phyloP scores from a whole-genome alignment of 2,888 invertebrate species.

The Linyphia triangularis region DNA sequence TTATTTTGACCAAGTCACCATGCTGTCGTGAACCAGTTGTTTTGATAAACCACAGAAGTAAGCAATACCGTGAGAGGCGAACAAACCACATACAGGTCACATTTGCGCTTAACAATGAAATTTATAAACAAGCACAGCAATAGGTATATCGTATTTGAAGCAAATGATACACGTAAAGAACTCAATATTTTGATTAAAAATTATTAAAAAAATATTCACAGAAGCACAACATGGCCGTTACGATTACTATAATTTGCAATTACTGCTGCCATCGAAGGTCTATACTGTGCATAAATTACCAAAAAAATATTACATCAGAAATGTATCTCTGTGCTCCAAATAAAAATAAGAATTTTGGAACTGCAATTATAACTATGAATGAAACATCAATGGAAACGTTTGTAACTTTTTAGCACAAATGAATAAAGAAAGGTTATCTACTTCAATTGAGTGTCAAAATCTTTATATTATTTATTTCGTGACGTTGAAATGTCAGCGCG shows the following conservation, averaged over 20 bases:
- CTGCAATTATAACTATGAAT: background rate
- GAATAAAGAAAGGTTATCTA: background rate
- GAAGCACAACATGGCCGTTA: constrained; percentile 73
- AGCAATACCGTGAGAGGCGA: constrained; percentile 25
- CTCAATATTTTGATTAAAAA: constrained; percentile 54
- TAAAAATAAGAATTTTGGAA: background rate
- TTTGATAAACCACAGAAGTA: constrained; percentile 63
- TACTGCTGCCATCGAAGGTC: constrained; percentile 51
- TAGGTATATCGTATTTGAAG: background rate
- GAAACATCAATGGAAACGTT: background rate
- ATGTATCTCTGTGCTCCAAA: background rate
- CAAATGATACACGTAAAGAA: constrained; percentile 19
- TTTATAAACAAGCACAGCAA: background rate
- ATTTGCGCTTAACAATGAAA: constrained; percentile 15
- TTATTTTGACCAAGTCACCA: constrained; percentile 75
- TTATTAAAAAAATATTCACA: constrained; percentile 63
- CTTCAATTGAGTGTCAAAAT: background rate
- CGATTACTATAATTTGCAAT: constrained; percentile 61
- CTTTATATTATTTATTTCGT: background rate
- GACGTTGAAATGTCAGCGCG: background rate
- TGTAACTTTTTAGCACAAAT: background rate
- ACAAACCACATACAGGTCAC: constrained; percentile 20
- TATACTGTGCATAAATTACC: background rate
- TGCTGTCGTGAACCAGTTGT: constrained; percentile 74
- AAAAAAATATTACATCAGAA: background rate